A percentile compares a stretch with the other conserved stretches of the same genome.
Conservation (phyloP, 1,140 invertebrate species). For the Pissodes strobi region DNA sequence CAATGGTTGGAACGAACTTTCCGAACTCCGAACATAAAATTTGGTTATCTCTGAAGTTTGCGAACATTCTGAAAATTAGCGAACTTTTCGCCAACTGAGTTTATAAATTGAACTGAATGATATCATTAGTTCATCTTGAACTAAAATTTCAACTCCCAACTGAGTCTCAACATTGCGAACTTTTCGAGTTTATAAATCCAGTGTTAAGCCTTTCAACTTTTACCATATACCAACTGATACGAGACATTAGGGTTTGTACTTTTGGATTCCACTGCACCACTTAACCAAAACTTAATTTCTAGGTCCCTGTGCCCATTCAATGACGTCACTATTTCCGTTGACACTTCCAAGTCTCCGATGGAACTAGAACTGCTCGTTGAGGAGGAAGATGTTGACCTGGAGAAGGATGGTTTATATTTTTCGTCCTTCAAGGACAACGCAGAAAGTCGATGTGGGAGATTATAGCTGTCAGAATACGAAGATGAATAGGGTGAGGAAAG, state of each 20-base stretch:
- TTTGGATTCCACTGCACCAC: constrained; percentile 15
- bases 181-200: too few relatives aligned
- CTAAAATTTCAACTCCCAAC: too few relatives aligned
- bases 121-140: too few relatives aligned
- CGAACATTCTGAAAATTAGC: too few relatives aligned
- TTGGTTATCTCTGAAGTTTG: too few relatives aligned
- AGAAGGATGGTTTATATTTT: constrained; percentile 22
- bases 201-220: too few relatives aligned
- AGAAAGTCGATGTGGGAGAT: constrained; percentile 35
- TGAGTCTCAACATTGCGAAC: too few relatives aligned
- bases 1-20: too few relatives aligned
- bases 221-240: too few relatives aligned
- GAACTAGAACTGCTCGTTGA: constrained; percentile 49
- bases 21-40: too few relatives aligned
- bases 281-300: constrained; percentile 73
- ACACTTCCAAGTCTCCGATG: constrained; percentile 65
- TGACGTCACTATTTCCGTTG: constrained; percentile 77
- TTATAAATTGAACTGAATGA: too few relatives aligned
- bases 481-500: constrained; percentile 1
- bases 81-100: too few relatives aligned
- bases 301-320: constrained; percentile 75
- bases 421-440: constrained; percentile 38
- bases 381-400: constrained; percentile 27
- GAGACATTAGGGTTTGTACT: constrained; percentile 13
- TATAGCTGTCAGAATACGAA: constrained; percentile 11